Base-by-base conservation (phyloP, 2,888 invertebrate genomes). In the Atethmia centrago region DNA sequence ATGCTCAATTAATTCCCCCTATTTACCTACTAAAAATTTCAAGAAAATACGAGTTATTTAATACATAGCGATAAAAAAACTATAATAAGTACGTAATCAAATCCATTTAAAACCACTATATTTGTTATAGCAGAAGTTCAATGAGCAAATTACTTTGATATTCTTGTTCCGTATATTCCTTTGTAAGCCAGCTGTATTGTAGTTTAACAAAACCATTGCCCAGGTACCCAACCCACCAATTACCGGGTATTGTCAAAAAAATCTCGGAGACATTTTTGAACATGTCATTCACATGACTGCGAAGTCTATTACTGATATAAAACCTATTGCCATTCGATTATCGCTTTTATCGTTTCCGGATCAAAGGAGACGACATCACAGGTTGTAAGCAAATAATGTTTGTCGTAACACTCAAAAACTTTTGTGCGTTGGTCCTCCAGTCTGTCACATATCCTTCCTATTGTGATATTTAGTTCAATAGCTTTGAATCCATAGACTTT, bases 221-320 rank as follows among this genome's bases (percentile, higher is more conserved):
- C 96, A 96, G 96, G 96, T 96, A 96, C 94, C 96, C 95, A 94
- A 94, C 96, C 96, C 95, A 96, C 96, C 96, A 96, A 96, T 96
- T 96, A 96, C 94, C 55, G 85, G 61, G 92, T 88, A 94, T 94
- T 94, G 94, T 94, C 91, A 91, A 93, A 94, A 94, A 95, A 95
- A 93, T 93, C 94, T 92, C 91, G 91, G 95, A 93, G 96, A 96
- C 96, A 95, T 94, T 95, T 94, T 94, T 92, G 94, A 93, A 94
- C 93, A 93, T 95, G 95, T 95, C 95, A 95, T 94, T 95, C 93
- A 92, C 89, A 89, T 87, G 82, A 71, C 77, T 83, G 84, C 84
- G 77, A 74, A 74, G 70, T 79, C 58, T 67, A 40, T 51, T 77
- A 45, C 70, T 53, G 45, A 8, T 74, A 7, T 9, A 10, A 62